These are phyloP conservation scores for Omphaloscelis lunosa DNA, from an alignment of 2,888 invertebrate genomes.

Conservation along the genomic window DNA sequence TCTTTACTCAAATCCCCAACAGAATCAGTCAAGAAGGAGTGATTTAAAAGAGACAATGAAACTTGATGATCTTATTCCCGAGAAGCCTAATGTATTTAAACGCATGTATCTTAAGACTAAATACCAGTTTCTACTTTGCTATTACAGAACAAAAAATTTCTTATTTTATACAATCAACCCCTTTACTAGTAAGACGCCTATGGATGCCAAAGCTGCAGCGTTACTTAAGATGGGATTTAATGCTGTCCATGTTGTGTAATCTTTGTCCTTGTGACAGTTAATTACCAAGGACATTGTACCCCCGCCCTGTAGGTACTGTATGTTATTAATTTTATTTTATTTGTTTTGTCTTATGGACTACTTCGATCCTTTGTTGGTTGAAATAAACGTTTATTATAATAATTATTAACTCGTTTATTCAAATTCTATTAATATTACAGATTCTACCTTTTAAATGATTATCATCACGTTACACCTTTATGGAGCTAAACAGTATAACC, in stretches of 20 bases:
- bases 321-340: not conserved
- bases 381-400: not conserved
- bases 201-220: not conserved
- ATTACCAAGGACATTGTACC: not conserved
- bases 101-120: not conserved
- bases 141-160: not conserved
- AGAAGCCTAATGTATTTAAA: constrained; percentile 3
- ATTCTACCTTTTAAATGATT: too few species aligned
- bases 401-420: not conserved
- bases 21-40: not conserved
- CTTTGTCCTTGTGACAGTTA: not conserved
- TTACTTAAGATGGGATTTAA: not conserved
- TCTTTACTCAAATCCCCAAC: too few species aligned
- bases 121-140: not conserved
- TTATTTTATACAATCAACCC: constrained; percentile 2
- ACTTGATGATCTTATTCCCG: not conserved
- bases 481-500: too few species aligned
- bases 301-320: not conserved
- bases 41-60: not conserved
- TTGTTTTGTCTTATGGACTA: not conserved
- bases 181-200: not conserved
- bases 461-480: too few species aligned
- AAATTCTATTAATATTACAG: not conserved
- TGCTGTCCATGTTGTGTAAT: not conserved
- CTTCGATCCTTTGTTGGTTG: not conserved